A percentile compares a stretch with the other conserved stretches of the same genome.
Evolutionary conservation across 1,140 invertebrate genomes (phyloP).

Genomic region (Cotesia chilonis): DNA sequence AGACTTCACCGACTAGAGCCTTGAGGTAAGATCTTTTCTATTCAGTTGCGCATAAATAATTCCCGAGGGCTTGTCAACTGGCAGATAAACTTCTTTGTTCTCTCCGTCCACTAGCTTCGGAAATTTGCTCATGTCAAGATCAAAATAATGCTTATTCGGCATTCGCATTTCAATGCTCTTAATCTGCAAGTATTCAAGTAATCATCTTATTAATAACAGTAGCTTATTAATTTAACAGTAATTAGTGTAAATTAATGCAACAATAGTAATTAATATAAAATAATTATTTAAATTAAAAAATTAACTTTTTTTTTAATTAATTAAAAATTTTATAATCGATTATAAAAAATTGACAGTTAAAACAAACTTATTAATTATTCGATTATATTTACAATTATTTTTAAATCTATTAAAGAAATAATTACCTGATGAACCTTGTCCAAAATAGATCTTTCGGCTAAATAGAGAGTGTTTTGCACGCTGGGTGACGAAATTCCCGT

Average conservation of each 20-base stretch:
- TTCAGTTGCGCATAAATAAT: slow-evolving; percentile 76
- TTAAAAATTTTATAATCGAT: no score
- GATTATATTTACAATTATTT: no score
- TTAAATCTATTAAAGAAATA: no score
- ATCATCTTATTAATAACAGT: slow-evolving; percentile 38
- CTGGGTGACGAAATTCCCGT: slow-evolving; percentile 76
- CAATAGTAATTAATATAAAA: background rate
- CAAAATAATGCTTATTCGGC: slow-evolving; percentile 83
- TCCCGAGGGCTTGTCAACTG: slow-evolving; percentile 79
- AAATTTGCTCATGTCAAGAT: slow-evolving; percentile 77
- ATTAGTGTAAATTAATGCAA: background rate
- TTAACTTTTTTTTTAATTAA: no score
- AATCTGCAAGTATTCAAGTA: slow-evolving; percentile 65
- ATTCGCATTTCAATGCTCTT: slow-evolving; percentile 76
- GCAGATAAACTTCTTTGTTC: slow-evolving; percentile 76
- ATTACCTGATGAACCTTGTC: slow-evolving; percentile 71
- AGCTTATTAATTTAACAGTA: background rate
- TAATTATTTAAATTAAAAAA: no score
- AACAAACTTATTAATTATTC: no score
- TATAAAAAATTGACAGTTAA: no score
- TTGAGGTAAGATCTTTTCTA: slow-evolving; percentile 67
- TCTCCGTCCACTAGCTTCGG: slow-evolving; percentile 68
- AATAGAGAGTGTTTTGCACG: slow-evolving; percentile 79
- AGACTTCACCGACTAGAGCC: slow-evolving; percentile 47
- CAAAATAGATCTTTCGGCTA: slow-evolving; percentile 73